A percentile compares a stretch with the other conserved stretches of the same genome.
Evolutionary conservation across 2,113 vertebrate species (phyloP).

Genomic region (Mugil cephalus): DNA sequence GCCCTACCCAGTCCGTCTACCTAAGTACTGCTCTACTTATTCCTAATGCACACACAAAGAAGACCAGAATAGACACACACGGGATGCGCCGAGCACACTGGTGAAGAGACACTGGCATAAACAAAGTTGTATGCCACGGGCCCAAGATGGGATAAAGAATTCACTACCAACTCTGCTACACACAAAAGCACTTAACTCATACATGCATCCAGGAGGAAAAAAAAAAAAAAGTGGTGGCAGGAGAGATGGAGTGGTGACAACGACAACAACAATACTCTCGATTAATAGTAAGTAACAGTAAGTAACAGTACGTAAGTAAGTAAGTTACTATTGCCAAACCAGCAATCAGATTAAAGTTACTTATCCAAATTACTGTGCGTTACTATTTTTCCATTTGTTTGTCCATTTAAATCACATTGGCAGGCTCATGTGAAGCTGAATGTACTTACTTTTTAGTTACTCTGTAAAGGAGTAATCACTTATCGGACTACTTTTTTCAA

Average conservation of each 20-base stretch:
- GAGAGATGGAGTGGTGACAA: constrained; percentile 17
- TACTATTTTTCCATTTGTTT: too few relatives aligned
- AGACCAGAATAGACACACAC: constrained; percentile 23
- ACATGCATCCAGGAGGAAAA: constrained; percentile 39
- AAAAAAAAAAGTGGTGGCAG: constrained; percentile 31
- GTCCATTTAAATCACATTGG: too few relatives aligned
- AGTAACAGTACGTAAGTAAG: too few relatives aligned
- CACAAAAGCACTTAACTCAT: constrained; percentile 73
- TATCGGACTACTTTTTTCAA: too few relatives aligned
- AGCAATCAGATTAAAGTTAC: too few relatives aligned
- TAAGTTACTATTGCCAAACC: too few relatives aligned
- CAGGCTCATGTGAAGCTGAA: too few relatives aligned
- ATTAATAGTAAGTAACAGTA: too few relatives aligned
- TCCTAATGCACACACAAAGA: constrained; percentile 46
- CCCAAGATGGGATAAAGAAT: constrained; percentile 58
- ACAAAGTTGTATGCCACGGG: constrained; percentile 43
- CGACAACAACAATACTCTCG: constrained; percentile 36
- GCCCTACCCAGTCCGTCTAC: constrained; percentile 39
- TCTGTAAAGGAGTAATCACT: too few relatives aligned
- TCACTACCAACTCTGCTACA: constrained; percentile 61
- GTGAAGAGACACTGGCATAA: constrained; percentile 48
- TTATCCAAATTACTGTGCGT: too few relatives aligned
- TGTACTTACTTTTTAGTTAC: too few relatives aligned
- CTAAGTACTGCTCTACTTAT: constrained; percentile 65
- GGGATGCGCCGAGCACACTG: constrained; percentile 10